Evolutionary conservation across 2,888 invertebrate genomes (phyloP), one percentile per base, ranked within the genome.

Genomic region (Pycnomerus fuliginosus): DNA sequence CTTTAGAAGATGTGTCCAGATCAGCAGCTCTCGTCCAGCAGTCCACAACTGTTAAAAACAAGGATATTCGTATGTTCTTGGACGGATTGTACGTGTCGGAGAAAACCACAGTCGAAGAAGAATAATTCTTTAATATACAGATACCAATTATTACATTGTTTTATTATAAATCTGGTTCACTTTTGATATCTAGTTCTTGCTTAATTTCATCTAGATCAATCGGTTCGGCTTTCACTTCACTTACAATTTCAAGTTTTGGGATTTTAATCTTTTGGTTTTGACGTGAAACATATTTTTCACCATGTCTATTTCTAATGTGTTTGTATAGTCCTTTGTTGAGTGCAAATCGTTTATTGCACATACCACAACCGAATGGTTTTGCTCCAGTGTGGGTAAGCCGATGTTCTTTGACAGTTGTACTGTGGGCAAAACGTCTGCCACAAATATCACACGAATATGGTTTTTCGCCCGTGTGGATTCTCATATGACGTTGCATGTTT

Each of bases 41-140:
- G 74, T 97, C 96, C 11, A 98, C 98, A 38, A 90, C 91, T 53
- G 99, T 99, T 36, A 97, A 98, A 78, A 93, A 96, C 74, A 99
- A 99, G 84, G 99, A 99, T 82, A 99, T 99, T 78, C 84, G 99
- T 81, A 99, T 98, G 76, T 99, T 99, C 82, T 90, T 99, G 79
- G 99, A 99, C 70, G 99, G 99, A 70, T 83, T 99, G 56, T 99
- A 99, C 74, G 99, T 99, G 43, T 96, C 96, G 59, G 98, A 99
- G 74, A 99, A 98, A 77, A 94, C 94, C 31, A 91, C 91, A 65
- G 91, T 96, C 79, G 84, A 82, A 72, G 85, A 85, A 53, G 89
- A 90, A 49, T 58, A 53, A 17, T 3, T 20, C 20, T 20, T 3
- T 25, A n/a, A n/a, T n/a, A n/a, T n/a, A n/a, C n/a, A n/a, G n/a